A percentile compares a stretch with the other conserved stretches of the same genome.
These are phyloP conservation scores for Morpho helenor DNA, from an alignment of 2,888 invertebrate species.

Conservation along the genomic window DNA sequence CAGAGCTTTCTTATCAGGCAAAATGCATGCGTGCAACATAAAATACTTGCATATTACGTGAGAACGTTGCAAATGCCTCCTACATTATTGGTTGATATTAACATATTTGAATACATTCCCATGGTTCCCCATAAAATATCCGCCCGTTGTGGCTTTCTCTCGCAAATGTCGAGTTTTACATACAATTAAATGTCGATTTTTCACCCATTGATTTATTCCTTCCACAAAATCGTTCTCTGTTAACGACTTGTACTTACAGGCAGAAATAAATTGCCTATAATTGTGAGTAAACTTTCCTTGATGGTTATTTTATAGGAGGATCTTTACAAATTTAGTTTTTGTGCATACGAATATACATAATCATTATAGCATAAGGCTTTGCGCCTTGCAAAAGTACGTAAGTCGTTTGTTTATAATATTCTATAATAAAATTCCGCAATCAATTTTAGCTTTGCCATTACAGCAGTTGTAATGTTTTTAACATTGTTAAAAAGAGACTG, in stretches of 20 bases:
- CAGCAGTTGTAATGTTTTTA: too few relatives aligned
- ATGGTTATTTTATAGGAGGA: neutral
- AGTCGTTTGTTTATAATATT: too few relatives aligned
- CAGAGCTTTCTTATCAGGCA: neutral
- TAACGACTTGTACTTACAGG: constrained; percentile 7
- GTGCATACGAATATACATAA: too few relatives aligned
- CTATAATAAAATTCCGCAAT: too few relatives aligned
- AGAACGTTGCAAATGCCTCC: constrained; percentile 10
- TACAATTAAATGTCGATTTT: constrained; percentile 55
- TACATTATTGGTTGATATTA: constrained; percentile 20
- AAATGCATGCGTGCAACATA: constrained; percentile 2
- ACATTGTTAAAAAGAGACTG: too few relatives aligned
- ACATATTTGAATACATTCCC: constrained; percentile 24
- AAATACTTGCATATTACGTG: constrained; percentile 18
- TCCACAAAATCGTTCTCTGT: constrained; percentile 9
- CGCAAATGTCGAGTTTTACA: constrained; percentile 47
- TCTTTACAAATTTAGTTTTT: too few relatives aligned
- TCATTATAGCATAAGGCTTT: too few relatives aligned
- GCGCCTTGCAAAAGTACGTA: too few relatives aligned
- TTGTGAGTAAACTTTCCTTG: constrained; percentile 2
- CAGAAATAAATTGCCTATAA: constrained; percentile 17
- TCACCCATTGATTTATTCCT: constrained; percentile 13
- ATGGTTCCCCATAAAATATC: constrained; percentile 20
- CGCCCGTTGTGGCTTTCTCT: constrained; percentile 40
- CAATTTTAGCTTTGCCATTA: too few relatives aligned